Conservation (phyloP, 1,140 invertebrate genomes). For the Drosophila bocki region DNA sequence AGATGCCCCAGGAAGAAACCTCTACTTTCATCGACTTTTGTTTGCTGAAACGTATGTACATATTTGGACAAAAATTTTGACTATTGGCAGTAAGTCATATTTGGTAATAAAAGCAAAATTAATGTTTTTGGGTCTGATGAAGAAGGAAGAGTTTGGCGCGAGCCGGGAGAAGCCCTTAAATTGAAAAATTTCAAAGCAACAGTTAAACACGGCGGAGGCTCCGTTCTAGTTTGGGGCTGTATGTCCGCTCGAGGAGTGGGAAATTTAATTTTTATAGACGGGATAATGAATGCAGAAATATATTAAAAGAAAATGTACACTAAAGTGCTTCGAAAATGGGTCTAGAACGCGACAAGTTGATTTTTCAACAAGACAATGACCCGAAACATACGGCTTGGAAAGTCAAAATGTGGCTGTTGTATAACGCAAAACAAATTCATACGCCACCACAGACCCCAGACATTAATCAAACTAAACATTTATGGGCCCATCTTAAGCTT, state of each 20-base stretch:
- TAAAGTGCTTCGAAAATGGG: background rate
- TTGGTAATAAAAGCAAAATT: background rate
- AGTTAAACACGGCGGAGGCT: too few species aligned
- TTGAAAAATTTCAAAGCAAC: too few species aligned
- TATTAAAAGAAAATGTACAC: background rate
- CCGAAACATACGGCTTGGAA: background rate
- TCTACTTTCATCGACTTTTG: background rate
- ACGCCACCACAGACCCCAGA: background rate
- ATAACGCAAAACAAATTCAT: background rate
- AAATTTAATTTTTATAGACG: background rate
- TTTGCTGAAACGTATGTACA: background rate
- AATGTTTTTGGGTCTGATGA: too few species aligned
- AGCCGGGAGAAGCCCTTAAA: too few species aligned
- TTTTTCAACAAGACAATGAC: background rate
- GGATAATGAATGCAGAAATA: constrained; percentile 1
- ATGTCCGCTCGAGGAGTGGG: background rate
- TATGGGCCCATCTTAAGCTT: background rate
- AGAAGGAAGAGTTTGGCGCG: too few species aligned
- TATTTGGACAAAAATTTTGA: constrained; percentile 1
- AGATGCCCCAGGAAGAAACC: background rate
- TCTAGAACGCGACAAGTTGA: background rate
- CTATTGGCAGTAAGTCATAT: background rate
- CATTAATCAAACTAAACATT: background rate
- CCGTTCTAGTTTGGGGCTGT: background rate
- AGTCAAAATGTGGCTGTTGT: background rate